Conservation (phyloP, 2,113 vertebrate genomes). For the Procapra przewalskii region DNA sequence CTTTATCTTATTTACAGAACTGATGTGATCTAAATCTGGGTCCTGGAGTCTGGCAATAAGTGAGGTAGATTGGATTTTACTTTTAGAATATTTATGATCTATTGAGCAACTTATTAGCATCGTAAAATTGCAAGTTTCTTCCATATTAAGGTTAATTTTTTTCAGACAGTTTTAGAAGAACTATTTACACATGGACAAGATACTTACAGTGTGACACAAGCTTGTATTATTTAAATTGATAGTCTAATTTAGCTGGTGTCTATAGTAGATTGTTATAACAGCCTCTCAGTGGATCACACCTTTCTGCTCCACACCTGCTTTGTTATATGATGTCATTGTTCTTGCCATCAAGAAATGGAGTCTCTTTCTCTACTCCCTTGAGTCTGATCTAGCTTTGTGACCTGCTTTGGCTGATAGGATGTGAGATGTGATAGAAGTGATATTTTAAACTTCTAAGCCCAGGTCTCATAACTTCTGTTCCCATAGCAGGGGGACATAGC, state of each 20-base stretch:
- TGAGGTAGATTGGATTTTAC: not conserved
- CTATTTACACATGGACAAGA: not conserved
- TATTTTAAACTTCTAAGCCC: not conserved
- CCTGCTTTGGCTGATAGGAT: not conserved
- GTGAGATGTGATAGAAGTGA: not conserved
- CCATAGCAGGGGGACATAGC: not conserved
- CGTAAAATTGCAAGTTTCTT: not conserved
- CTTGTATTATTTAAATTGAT: constrained; percentile 21
- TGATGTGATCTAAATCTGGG: not conserved
- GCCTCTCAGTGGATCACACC: not conserved
- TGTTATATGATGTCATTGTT: not conserved
- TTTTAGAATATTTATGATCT: not conserved
- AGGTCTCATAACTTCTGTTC: not conserved
- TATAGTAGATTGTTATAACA: not conserved
- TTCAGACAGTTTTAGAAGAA: constrained; percentile 29
- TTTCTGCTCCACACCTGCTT: not conserved
- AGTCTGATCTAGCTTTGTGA: not conserved
- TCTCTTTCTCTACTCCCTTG: not conserved
- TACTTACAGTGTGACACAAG: constrained; percentile 7
- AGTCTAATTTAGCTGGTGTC: constrained; percentile 1
- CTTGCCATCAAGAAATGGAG: not conserved
- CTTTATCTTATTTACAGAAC: not conserved
- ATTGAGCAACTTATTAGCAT: not conserved
- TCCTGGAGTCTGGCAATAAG: not conserved
- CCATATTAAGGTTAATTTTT: constrained; percentile 40